Evolutionary conservation across 2,888 invertebrate genomes (phyloP).

Genomic region (Tenthredo mesomela): DNA sequence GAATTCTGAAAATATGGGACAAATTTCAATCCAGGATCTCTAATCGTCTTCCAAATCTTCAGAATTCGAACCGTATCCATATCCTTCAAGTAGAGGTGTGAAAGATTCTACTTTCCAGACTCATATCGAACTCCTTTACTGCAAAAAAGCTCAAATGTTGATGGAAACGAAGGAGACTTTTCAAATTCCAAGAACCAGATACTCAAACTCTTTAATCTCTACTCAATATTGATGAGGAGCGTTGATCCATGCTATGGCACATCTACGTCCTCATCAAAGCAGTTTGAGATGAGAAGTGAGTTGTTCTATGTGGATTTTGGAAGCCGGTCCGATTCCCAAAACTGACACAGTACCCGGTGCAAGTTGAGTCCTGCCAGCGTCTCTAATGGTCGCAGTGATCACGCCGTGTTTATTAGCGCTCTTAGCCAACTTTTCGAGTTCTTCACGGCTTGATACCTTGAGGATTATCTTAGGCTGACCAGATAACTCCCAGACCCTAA

Average conservation of each 20-base stretch:
- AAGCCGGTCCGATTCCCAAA: slow-evolving; percentile 87
- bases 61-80: not conserved
- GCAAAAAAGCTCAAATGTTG: not conserved
- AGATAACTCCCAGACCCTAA: slow-evolving; percentile 82
- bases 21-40: not conserved
- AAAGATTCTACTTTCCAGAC: not conserved
- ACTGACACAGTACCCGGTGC: slow-evolving; percentile 85
- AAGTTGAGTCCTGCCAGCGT: slow-evolving; percentile 88
- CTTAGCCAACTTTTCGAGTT: slow-evolving; percentile 79
- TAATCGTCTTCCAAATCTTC: not conserved
- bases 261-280: slow-evolving; percentile 73
- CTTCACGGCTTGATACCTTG: slow-evolving; percentile 80
- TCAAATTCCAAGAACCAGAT: not conserved
- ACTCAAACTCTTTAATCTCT: not conserved
- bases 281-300: slow-evolving; percentile 84
- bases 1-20: not conserved
- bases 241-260: not conserved
- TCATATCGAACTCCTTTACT: not conserved
- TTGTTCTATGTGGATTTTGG: slow-evolving; percentile 80
- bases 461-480: slow-evolving; percentile 90
- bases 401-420: slow-evolving; percentile 80
- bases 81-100: not conserved
- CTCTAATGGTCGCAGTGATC: slow-evolving; percentile 79
- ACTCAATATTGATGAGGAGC: not conserved
- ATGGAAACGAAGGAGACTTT: not conserved